Percentiles rank a stretch among this genome's conserved stretches.
Evolutionary conservation across 1,140 invertebrate species (phyloP).

Genomic region (Sweltsa coloradensis): DNA sequence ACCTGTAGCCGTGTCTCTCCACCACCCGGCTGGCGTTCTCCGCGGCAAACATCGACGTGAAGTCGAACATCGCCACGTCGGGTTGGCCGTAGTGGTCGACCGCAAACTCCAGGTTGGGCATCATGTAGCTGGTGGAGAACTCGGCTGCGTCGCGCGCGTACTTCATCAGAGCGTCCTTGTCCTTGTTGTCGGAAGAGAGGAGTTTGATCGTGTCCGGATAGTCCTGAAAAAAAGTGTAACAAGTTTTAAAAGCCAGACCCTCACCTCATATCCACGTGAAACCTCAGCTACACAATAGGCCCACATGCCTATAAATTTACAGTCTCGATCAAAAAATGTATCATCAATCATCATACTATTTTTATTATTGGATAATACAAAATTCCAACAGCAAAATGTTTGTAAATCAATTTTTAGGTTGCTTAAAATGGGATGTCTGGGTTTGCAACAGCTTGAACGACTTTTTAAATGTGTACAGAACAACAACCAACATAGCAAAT

Average conservation of each 20-base stretch:
- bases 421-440: too few relatives aligned
- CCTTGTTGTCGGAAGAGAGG: slow-evolving; percentile 79
- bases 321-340: too few relatives aligned
- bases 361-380: too few relatives aligned
- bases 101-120: slow-evolving; percentile 87
- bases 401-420: too few relatives aligned
- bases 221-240: slow-evolving; percentile 56
- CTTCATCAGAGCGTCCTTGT: slow-evolving; percentile 74
- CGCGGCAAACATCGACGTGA: slow-evolving; percentile 96
- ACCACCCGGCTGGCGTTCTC: slow-evolving; percentile 82
- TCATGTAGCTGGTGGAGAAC: slow-evolving; percentile 86
- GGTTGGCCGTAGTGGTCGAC: slow-evolving; percentile 96
- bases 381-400: too few relatives aligned
- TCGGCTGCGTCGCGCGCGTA: slow-evolving; percentile 93
- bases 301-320: too few relatives aligned
- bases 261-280: too few relatives aligned
- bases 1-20: slow-evolving; percentile 60
- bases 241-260: not conserved
- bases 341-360: too few relatives aligned
- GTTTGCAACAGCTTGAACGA: too few relatives aligned
- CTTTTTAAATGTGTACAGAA: too few relatives aligned
- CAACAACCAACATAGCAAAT: too few relatives aligned
- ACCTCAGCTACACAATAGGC: too few relatives aligned
- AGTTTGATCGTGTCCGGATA: slow-evolving; percentile 78
- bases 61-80: slow-evolving; percentile 99